Base-by-base conservation (phyloP, 2,113 vertebrate genomes). In the Catharus bicknelli region DNA sequence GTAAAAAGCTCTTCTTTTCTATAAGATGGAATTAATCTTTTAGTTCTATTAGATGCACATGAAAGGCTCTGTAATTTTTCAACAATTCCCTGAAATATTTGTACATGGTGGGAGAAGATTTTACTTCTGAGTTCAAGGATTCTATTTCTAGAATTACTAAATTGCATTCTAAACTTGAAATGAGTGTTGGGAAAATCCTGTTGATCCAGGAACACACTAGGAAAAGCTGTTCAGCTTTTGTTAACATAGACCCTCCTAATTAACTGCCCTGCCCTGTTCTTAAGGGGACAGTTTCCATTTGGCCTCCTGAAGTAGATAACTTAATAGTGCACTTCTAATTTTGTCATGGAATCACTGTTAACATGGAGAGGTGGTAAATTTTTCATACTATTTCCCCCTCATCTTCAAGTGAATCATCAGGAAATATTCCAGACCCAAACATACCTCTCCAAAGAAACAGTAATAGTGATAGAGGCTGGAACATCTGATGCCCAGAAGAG, bases 151-250 rank as follows among this genome's bases (percentile, higher is more conserved):
- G 45, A 76, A 45, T 51, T 70, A 55, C 5, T 70, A 62, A 86
- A 87, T 9, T 72, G 17, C 50, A 62, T 69, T 69, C 32, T 86
- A 36, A 70, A 32, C 40, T 86, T 86, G 53, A 77, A 83, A 70
- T 23, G 7, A 74, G 20, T 1, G 3, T 14, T 43, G 13, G 7
- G 3, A 8, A 74, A 83, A 62, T 17, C 5, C 30, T 63, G 55
- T 45, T n/a, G 3, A n/a, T 77, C 16, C 16, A n/a, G 3, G 8
- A 70, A 57, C 7, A 54, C 10, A 30, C 0, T 0, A 57, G 19
- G 30, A 80, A 90, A 91, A 83, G 17, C 20, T 59, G 20, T 74
- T 57, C 38, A 77, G 43, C 47, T 83, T 87, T 88, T 57, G 25
- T 63, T 94, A 48, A 70, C 55, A 7, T 32, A 70, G 59, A 67